Evolutionary conservation across 92 coral and sea anemone species (phyloP).

Genomic region (Anthopleura xanthogrammica): DNA sequence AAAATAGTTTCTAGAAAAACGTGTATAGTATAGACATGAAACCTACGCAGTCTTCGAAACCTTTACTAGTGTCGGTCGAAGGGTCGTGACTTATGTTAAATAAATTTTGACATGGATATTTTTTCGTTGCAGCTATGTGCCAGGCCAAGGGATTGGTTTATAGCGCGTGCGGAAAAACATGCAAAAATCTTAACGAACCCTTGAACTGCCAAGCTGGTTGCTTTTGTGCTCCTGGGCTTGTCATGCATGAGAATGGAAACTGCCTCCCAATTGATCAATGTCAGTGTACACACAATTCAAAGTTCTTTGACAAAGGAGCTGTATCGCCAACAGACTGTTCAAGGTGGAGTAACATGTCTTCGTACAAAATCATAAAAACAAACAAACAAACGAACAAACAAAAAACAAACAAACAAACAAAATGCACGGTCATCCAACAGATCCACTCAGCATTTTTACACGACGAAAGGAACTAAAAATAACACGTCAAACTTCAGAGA

Average conservation of each 20-base stretch:
- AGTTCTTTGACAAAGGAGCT: constrained; percentile 72
- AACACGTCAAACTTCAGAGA: too few relatives aligned
- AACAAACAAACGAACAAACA: too few relatives aligned
- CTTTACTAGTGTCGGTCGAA: too few relatives aligned
- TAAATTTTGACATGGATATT: not conserved
- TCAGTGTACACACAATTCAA: constrained; percentile 83
- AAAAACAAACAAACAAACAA: too few relatives aligned
- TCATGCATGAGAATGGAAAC: constrained; percentile 77
- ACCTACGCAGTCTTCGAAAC: too few relatives aligned
- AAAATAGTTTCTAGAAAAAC: too few relatives aligned
- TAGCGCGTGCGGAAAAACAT: constrained; percentile 80
- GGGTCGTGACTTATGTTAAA: too few relatives aligned
- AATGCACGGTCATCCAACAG: too few relatives aligned
- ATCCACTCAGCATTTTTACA: too few relatives aligned
- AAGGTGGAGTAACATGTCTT: constrained; percentile 52
- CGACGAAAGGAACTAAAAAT: too few relatives aligned
- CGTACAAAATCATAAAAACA: too few relatives aligned
- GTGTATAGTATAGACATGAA: too few relatives aligned
- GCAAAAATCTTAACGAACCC: constrained; percentile 69
- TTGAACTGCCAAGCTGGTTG: constrained; percentile 72
- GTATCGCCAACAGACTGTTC: constrained; percentile 90
- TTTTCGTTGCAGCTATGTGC: constrained; percentile 53
- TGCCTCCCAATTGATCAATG: constrained; percentile 68
- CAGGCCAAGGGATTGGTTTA: constrained; percentile 58
- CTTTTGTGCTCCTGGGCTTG: constrained; percentile 67